A percentile compares a stretch with the other conserved stretches of the same genome.
Conservation (phyloP, 2,888 invertebrate species). For the Drosophila hawaiiensis region DNA sequence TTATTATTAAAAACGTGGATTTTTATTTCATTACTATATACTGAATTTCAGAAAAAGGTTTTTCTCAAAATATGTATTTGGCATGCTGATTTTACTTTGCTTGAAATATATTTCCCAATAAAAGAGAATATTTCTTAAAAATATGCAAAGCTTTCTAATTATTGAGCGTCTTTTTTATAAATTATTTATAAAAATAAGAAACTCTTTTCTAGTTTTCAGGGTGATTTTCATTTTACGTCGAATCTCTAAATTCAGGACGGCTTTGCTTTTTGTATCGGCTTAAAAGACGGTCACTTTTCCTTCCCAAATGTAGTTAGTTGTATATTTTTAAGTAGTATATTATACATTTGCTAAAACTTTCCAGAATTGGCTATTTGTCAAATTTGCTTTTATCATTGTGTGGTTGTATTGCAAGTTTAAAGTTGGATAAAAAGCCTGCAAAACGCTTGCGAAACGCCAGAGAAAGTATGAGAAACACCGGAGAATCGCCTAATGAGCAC, state of each 20-base stretch:
- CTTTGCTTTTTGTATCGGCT: no score
- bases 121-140: background rate
- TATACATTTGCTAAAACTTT: no score
- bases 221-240: background rate
- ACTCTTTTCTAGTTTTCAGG: background rate
- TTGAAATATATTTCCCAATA: background rate
- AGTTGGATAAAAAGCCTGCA: conserved; percentile 6
- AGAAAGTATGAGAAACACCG: background rate
- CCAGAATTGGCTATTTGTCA: background rate
- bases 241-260: no score
- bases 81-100: background rate
- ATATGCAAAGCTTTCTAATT: no score
- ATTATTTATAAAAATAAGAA: background rate
- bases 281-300: background rate
- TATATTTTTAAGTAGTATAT: background rate
- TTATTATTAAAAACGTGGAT: background rate
- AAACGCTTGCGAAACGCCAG: conserved; percentile 17
- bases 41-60: background rate
- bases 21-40: accelerated
- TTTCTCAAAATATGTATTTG: background rate
- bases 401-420: conserved; percentile 31
- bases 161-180: no score
- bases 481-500: conserved; percentile 65
- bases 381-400: conserved; percentile 1
- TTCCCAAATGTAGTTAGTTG: background rate